Base-by-base conservation (phyloP, 1,140 invertebrate genomes). In the Panonychus citri region DNA sequence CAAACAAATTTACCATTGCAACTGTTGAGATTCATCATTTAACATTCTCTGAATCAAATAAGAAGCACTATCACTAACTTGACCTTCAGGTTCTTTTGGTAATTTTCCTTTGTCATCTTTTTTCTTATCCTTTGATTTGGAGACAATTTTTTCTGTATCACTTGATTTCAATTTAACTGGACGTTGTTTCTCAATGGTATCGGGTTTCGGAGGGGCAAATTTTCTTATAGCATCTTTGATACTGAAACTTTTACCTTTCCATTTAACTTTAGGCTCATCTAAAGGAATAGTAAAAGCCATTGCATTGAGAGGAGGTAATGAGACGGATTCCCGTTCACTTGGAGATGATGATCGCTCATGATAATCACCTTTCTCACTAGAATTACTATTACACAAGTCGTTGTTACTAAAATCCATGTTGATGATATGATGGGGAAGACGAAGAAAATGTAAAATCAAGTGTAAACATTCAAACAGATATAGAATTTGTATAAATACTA, bases 121-220 rank as follows among this genome's bases (percentile, higher is more conserved):
- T 10, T 8, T 19, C 42, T 46, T 46, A 17, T 46, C 24, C 7
- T 46, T 46, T n/a, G 21, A n/a, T 19, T 46, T 46, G n/a, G 42
- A 46, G 17, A 17, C 17, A 19, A 10, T 46, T 46, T 46, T 46
- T 24, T 46, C 24, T 5, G 42, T n/a, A 24, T 46, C 24, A n/a
- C n/a, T 46, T 19, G 42, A 19, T 46, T 17, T 46, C 17, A 17
- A 24, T 17, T 46, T 46, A 8, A 27, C 7, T 21, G 21, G 27
- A 26, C 53, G 13, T 54, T 19, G 53, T 40, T 54, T 54, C 21
- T 54, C 53, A 21, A 54, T 54, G 37, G 53, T 54, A 21, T 54
- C 19, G 12, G 53, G 53, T 3, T 54, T 54, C 13, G 53, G 53
- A 34, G 53, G 53, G 13, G 53, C 53, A 54, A 54, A 54, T 37